Evolutionary conservation across 1,140 invertebrate genomes (phyloP), one percentile per base, ranked within the genome.

Genomic region (Eurosta solidaginis): DNA sequence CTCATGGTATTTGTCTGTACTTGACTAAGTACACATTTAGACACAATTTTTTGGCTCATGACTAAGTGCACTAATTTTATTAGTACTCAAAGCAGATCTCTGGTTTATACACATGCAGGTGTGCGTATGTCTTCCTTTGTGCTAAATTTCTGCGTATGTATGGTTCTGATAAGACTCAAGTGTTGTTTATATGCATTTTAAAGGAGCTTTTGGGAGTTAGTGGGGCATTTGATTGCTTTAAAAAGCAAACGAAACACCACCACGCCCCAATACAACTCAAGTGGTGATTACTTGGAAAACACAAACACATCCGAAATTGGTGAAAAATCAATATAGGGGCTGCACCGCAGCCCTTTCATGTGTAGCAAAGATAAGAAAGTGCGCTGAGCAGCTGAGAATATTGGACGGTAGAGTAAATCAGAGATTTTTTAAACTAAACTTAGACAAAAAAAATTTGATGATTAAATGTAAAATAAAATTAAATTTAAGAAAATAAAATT

Each of bases 321-420:
- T 68, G 59, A 68, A 68, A 68, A 68, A 68, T 68, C 59, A 68
- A 68, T 68, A 40, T 20, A 68, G 7, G 29, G 17, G n/a, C 4
- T 59, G 54, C n/a, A n/a, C n/a, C n/a, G n/a, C 33, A 20, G 59
- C 59, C 12, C 14, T 10, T 42, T 22, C 6, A 2, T 14, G 36
- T 22, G 17, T 63, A 12, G 17, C 17, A 36, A 14, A 40, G 33
- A 29, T 20, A 68, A 17, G 40, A 40, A 68, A 42, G 22, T 20
- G 10, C 22, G 1, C 20, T 22, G n/a, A 68, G 14, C 29, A 40
- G 29, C 6, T 68, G 22, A 42, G 4, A 40, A 40, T 42, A 68
- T 22, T 22, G 9, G n/a, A 17, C 47, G 47, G 47, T 49, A 49
- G 25, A 52, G n/a, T n/a, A n/a, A n/a, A n/a, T n/a, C n/a, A n/a